A percentile compares a stretch with the other conserved stretches of the same genome.
Evolutionary conservation across 2,888 invertebrate genomes (phyloP).

Genomic region (Phrixothrix hirtus): DNA sequence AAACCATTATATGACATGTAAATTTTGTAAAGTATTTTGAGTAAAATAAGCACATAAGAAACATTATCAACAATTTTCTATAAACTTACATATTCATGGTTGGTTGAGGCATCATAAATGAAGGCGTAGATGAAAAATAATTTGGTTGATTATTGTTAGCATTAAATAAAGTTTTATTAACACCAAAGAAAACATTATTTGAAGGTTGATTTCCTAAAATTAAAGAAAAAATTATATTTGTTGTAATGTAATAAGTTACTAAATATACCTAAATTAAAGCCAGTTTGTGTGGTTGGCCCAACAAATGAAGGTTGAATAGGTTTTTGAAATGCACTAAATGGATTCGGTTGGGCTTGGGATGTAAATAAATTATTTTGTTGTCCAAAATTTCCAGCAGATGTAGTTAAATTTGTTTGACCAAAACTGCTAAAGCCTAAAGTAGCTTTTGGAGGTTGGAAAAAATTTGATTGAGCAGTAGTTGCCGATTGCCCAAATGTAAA

Average conservation of each 20-base stretch:
- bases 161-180: constrained; percentile 52
- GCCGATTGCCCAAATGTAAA: constrained; percentile 50
- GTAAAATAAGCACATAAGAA: too few species aligned
- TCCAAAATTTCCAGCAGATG: constrained; percentile 46
- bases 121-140: too few species aligned
- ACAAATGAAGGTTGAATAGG: constrained; percentile 39
- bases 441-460: constrained; percentile 45
- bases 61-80: too few species aligned
- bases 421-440: constrained; percentile 37
- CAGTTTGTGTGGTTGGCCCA: constrained; percentile 39
- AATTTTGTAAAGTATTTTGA: too few species aligned
- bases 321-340: constrained; percentile 43
- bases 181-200: constrained; percentile 38
- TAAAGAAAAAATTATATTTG: too few species aligned
- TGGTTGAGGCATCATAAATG: too few species aligned
- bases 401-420: constrained; percentile 29
- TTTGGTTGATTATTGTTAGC: too few species aligned
- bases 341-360: constrained; percentile 14
- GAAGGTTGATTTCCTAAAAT: constrained; percentile 16
- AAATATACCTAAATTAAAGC: constrained; percentile 23
- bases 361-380: constrained; percentile 45
- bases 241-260: too few species aligned
- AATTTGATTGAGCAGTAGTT: constrained; percentile 27
- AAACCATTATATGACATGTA: too few species aligned
- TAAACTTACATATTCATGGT: too few species aligned